Conservation (phyloP, 2,113 vertebrate species). For the Calonectris borealis region DNA sequence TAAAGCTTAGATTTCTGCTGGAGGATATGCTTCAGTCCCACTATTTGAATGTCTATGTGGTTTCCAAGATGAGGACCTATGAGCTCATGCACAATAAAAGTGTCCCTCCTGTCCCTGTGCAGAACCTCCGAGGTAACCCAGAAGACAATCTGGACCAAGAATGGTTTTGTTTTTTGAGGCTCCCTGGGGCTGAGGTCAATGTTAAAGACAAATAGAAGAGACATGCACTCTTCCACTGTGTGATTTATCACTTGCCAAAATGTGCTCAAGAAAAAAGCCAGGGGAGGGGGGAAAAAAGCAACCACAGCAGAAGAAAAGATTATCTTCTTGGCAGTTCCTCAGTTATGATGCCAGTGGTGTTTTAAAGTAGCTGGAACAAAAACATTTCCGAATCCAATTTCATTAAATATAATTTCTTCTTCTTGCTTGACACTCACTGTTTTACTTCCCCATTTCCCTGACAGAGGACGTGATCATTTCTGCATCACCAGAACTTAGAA, state of each 20-base stretch:
- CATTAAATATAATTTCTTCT: slow-evolving; percentile 31
- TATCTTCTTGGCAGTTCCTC: not conserved
- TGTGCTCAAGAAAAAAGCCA: not conserved
- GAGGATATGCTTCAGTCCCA: not conserved
- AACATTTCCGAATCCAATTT: not conserved
- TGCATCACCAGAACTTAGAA: not conserved
- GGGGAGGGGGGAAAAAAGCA: not conserved
- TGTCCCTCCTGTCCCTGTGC: not conserved
- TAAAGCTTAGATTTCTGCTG: not conserved
- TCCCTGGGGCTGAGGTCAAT: slow-evolving; percentile 16
- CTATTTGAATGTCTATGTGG: not conserved
- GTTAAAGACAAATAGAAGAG: slow-evolving; percentile 34
- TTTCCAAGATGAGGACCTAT: not conserved
- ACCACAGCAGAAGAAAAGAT: not conserved
- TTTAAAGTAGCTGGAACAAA: slow-evolving; percentile 15
- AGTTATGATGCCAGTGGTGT: not conserved
- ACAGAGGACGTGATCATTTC: not conserved
- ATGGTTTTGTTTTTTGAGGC: not conserved
- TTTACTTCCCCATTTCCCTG: not conserved
- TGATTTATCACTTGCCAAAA: slow-evolving; percentile 53
- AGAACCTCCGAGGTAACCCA: not conserved
- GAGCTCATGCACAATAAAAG: not conserved
- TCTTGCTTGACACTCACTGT: not conserved
- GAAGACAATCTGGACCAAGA: not conserved
- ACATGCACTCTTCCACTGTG: not conserved